phyloP scores from a whole-genome alignment of 2,113 vertebrate genomes.

The Piliocolobus tephrosceles region DNA sequence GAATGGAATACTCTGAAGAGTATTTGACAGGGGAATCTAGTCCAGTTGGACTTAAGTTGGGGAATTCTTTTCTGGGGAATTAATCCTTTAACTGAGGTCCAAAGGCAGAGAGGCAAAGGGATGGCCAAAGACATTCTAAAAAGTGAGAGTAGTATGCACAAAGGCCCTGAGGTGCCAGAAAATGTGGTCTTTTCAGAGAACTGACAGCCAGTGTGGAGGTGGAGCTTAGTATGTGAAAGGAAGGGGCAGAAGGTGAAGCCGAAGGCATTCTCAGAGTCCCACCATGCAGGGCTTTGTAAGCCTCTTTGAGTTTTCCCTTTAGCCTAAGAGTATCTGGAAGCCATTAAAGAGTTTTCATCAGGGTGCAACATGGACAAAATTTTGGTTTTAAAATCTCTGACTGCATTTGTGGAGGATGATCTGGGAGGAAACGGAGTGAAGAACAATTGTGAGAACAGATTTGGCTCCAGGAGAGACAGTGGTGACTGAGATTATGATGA shows the following conservation, averaged over 20 bases:
- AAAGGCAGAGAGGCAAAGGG: neutral
- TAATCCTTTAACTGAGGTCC: neutral
- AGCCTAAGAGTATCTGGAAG: neutral
- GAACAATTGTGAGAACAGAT: neutral
- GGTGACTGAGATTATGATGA: neutral
- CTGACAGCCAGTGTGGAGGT: neutral
- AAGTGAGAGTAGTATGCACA: neutral
- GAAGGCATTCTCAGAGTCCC: neutral
- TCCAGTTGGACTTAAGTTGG: neutral
- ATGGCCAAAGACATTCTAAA: neutral
- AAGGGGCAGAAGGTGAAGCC: neutral
- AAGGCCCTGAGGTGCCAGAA: neutral
- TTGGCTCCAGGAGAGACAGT: neutral
- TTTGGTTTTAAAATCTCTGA: neutral
- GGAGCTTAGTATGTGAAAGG: neutral
- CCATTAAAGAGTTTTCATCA: neutral
- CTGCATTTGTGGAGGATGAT: neutral
- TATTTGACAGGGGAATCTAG: neutral
- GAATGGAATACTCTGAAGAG: neutral
- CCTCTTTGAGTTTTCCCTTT: neutral
- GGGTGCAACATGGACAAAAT: neutral
- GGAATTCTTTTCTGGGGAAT: neutral
- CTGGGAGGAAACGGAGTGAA: neutral
- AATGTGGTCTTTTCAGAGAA: neutral
- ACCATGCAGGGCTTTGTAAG: neutral